Conservation (phyloP, 2,888 invertebrate species). For the Agriopis aurantiaria region DNA sequence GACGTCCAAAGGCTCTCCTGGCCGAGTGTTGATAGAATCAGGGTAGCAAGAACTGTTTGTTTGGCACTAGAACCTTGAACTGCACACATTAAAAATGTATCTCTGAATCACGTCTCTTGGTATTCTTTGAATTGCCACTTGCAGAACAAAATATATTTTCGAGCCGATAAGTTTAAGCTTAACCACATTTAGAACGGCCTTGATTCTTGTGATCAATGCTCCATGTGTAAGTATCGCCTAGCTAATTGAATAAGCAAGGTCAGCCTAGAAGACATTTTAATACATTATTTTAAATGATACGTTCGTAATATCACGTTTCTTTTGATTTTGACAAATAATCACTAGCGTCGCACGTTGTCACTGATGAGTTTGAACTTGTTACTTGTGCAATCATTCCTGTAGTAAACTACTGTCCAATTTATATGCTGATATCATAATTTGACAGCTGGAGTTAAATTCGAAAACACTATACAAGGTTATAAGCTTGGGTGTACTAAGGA, state of each 20-base stretch:
- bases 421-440: neutral
- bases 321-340: neutral
- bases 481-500: no score
- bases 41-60: constrained; percentile 52
- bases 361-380: neutral
- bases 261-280: constrained; percentile 28
- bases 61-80: constrained; percentile 58
- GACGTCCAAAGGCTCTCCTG: constrained; percentile 68
- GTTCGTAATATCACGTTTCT: constrained; percentile 9
- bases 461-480: neutral
- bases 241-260: constrained; percentile 42
- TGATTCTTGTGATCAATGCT: constrained; percentile 42
- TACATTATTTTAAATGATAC: constrained; percentile 23
- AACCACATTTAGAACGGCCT: constrained; percentile 39
- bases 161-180: constrained; percentile 27
- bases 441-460: neutral
- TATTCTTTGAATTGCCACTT: constrained; percentile 4
- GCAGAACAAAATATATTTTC: constrained; percentile 4
- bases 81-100: constrained; percentile 56
- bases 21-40: constrained; percentile 55
- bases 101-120: constrained; percentile 36
- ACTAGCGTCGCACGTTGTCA: neutral
- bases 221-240: constrained; percentile 32
- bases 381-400: constrained; percentile 1
- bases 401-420: neutral